phyloP scores from a whole-genome alignment of 2,888 invertebrate genomes.

The Drymonia ruficornis region DNA sequence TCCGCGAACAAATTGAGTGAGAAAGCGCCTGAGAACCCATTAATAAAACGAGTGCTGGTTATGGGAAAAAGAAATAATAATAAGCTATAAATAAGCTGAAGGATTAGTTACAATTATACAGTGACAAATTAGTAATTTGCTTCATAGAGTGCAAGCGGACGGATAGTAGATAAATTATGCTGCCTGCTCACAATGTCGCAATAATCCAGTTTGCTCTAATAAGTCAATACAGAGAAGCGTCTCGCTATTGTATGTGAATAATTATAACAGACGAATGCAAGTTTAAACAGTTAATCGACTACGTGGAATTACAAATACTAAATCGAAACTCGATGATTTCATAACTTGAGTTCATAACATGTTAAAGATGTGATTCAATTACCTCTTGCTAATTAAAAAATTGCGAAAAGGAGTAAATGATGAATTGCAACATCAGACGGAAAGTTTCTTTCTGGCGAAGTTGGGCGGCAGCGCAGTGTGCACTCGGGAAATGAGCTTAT shows the following conservation, averaged over 20 bases:
- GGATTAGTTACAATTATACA: slow-evolving; percentile 51
- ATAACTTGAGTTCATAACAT: no score
- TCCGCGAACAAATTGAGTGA: slow-evolving; percentile 37
- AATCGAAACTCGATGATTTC: not conserved
- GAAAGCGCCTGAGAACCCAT: slow-evolving; percentile 33
- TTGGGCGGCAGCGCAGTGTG: slow-evolving; percentile 58
- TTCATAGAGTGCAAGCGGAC: slow-evolving; percentile 41
- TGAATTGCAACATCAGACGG: slow-evolving; percentile 60
- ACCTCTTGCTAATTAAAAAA: slow-evolving; percentile 47
- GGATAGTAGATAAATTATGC: slow-evolving; percentile 53
- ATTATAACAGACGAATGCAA: slow-evolving; percentile 32
- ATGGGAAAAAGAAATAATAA: slow-evolving; percentile 46
- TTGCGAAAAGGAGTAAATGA: slow-evolving; percentile 58
- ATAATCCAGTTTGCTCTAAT: slow-evolving; percentile 47
- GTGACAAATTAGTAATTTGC: slow-evolving; percentile 41
- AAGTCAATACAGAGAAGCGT: slow-evolving; percentile 46
- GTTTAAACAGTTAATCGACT: slow-evolving; percentile 6
- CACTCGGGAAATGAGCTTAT: slow-evolving; percentile 72
- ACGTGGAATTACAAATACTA: slow-evolving; percentile 10
- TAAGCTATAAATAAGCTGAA: no score
- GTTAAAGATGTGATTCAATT: no score
- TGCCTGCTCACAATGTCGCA: slow-evolving; percentile 44
- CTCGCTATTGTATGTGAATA: slow-evolving; percentile 39
- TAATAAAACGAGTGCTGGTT: slow-evolving; percentile 41
- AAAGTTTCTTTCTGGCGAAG: slow-evolving; percentile 60